Evolutionary conservation across 2,113 vertebrate species (phyloP).

Genomic region (Cisticola juncidis): DNA sequence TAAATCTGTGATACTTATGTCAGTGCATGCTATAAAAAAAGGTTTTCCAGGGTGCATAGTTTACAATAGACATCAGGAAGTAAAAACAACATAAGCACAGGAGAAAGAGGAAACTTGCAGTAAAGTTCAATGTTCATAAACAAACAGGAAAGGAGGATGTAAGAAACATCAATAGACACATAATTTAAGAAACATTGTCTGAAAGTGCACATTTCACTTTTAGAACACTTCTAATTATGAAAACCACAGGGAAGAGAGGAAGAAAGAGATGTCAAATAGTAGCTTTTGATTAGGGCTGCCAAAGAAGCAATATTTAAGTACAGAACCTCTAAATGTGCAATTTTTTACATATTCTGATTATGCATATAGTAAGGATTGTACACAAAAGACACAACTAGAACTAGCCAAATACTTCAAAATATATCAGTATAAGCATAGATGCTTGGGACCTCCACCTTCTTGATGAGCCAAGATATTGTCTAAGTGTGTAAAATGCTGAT

Average conservation of each 20-base stretch:
- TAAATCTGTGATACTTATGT: background rate
- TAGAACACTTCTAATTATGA: background rate
- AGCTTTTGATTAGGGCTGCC: background rate
- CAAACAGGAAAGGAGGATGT: background rate
- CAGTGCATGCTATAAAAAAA: background rate
- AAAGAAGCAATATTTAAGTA: background rate
- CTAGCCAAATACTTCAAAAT: background rate
- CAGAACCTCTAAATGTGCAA: background rate
- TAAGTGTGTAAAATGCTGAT: background rate
- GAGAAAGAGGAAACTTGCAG: background rate
- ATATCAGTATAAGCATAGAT: background rate
- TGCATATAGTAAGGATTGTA: background rate
- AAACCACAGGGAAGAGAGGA: background rate
- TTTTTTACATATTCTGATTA: background rate
- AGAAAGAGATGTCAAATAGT: background rate
- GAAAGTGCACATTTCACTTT: background rate
- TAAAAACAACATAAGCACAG: background rate
- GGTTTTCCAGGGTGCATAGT: background rate
- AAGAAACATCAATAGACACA: background rate
- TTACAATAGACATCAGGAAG: background rate
- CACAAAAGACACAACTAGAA: background rate
- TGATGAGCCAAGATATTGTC: background rate
- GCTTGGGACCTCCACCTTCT: background rate
- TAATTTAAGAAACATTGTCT: background rate
- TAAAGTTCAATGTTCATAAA: background rate